phyloP scores from a whole-genome alignment of 1,140 invertebrate species.

The Leptinotarsa texana region DNA sequence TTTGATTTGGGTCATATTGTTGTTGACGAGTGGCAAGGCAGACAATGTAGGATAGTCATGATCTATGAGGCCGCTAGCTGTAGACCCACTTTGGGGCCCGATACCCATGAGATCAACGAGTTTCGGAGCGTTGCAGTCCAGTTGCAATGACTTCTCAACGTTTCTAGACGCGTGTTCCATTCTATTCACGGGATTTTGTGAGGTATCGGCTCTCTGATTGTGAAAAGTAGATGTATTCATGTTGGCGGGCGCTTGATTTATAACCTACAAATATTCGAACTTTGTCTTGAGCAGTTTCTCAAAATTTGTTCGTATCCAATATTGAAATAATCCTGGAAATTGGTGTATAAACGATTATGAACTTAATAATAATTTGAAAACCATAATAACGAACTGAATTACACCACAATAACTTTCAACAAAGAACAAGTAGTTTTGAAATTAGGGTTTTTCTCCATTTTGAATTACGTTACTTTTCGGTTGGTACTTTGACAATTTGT shows the following conservation, averaged over 20 bases:
- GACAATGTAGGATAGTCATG: constrained; percentile 85
- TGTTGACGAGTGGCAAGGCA: constrained; percentile 66
- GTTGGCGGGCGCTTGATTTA: constrained; percentile 6
- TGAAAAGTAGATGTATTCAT: constrained; percentile 35
- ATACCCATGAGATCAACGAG: constrained; percentile 61
- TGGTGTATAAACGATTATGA: no score
- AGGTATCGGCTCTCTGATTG: constrained; percentile 48
- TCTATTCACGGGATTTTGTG: constrained; percentile 64
- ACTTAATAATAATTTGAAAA: no score
- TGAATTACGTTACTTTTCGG: no score
- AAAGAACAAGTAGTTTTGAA: background rate
- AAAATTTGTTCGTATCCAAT: no score
- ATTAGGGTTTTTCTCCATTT: background rate
- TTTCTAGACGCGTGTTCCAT: constrained; percentile 73
- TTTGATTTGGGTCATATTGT: constrained; percentile 77
- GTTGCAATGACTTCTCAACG: constrained; percentile 71
- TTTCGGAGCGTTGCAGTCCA: constrained; percentile 73
- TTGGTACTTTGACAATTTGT: no score
- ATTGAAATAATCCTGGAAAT: no score
- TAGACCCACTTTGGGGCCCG: constrained; percentile 65
- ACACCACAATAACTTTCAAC: background rate
- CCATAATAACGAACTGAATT: no score
- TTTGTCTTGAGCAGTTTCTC: background rate
- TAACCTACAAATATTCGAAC: constrained; percentile 6
- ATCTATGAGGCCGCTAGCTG: constrained; percentile 85